These are phyloP conservation scores for Hassar affinis DNA, from an alignment of 2,113 vertebrate genomes.

Conservation along the genomic window DNA sequence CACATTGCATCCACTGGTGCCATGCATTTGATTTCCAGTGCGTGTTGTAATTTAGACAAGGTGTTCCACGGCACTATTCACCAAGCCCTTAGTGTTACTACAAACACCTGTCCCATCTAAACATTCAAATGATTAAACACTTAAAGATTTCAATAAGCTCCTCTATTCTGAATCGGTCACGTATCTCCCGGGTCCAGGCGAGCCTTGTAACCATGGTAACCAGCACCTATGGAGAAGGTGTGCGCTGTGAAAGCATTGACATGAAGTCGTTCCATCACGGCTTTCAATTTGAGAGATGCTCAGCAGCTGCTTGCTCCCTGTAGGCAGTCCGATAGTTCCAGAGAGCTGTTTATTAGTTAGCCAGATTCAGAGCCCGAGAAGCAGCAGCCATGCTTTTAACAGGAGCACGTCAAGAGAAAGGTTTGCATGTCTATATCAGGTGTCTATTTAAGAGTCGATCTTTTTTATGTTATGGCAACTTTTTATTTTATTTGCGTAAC, in stretches of 20 bases:
- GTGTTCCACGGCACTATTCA: too few species aligned
- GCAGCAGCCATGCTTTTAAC: not conserved
- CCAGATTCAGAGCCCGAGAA: not conserved
- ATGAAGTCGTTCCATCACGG: slow-evolving; percentile 30
- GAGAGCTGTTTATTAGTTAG: not conserved
- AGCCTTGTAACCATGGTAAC: slow-evolving; percentile 54
- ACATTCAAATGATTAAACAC: too few species aligned
- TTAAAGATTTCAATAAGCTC: slow-evolving; percentile 12
- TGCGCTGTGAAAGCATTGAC: slow-evolving; percentile 20
- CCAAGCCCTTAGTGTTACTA: too few species aligned
- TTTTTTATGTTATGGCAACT: too few species aligned
- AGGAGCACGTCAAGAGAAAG: not conserved
- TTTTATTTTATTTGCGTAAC: too few species aligned
- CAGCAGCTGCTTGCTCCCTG: not conserved
- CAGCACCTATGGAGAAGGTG: slow-evolving; percentile 23
- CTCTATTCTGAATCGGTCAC: slow-evolving; percentile 14
- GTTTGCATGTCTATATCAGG: not conserved
- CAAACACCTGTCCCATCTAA: not conserved
- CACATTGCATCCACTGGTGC: too few species aligned
- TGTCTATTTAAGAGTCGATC: too few species aligned
- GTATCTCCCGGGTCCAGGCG: slow-evolving; percentile 18
- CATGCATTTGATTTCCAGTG: too few species aligned
- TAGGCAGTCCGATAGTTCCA: not conserved
- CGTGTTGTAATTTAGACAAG: too few species aligned
- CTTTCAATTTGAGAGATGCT: slow-evolving; percentile 42